phyloP scores from a whole-genome alignment of 2,113 vertebrate species.

The Sander vitreus region DNA sequence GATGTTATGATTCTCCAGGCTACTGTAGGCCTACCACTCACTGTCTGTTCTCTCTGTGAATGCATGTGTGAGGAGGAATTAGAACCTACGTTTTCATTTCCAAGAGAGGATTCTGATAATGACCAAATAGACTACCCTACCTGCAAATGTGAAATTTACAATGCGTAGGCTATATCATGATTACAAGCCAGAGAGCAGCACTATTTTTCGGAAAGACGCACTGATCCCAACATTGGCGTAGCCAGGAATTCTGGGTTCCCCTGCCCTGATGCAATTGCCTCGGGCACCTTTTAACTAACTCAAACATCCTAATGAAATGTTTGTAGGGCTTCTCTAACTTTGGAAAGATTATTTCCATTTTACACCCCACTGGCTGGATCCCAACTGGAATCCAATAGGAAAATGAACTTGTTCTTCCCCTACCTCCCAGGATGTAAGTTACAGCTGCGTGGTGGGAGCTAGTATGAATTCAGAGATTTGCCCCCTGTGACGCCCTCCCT shows the following conservation, averaged over 20 bases:
- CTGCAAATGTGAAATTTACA: conserved; percentile 21
- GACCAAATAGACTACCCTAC: neutral
- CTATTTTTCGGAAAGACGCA: conserved; percentile 16
- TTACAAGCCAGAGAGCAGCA: conserved; percentile 14
- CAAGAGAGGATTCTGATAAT: neutral
- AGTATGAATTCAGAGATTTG: conserved; percentile 9
- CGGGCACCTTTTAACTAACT: conserved; percentile 27
- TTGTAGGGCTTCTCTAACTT: neutral
- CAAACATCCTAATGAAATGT: conserved; percentile 1
- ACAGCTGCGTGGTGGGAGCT: conserved; percentile 12
- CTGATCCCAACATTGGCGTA: conserved; percentile 35
- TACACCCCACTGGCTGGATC: conserved; percentile 16
- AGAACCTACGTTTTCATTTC: neutral
- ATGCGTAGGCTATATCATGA: neutral
- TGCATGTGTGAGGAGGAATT: neutral
- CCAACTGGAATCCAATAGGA: conserved; percentile 30
- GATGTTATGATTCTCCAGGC: conserved; percentile 18
- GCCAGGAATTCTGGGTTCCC: conserved; percentile 16
- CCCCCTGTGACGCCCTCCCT: neutral
- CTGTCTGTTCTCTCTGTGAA: neutral
- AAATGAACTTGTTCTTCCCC: conserved; percentile 7
- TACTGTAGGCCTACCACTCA: neutral
- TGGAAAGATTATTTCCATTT: conserved; percentile 29
- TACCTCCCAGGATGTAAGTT: conserved; percentile 8
- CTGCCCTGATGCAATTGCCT: conserved; percentile 18